Base-by-base conservation (phyloP, 2,888 invertebrate species). In the Prosapia bicincta region DNA sequence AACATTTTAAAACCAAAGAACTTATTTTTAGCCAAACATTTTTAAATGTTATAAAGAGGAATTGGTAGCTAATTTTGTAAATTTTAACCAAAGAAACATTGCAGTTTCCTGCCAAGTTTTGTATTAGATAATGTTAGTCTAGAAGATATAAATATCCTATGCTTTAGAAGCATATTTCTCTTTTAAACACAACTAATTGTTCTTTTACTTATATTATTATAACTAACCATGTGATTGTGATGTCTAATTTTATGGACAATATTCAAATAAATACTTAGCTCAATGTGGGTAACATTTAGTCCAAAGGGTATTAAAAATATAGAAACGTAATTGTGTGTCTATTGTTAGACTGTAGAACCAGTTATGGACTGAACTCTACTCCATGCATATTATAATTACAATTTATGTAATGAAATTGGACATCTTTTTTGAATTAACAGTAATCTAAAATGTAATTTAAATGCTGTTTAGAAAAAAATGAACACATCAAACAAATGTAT, bases 161-260 rank as follows among this genome's bases (percentile, higher is more conserved):
- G 26, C 30, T 66, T 72, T 28, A 30, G 38, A 38, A 38, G 38
- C 38, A 38, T 38, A 38, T 38, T 38, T 38, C 38, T 38, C 38
- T 38, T 38, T 38, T 38, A 6, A 38, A 38, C 38, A 38, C 38
- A 38, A 38, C 38, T 38, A 38, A 38, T 38, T 38, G 38, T 38
- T 38, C 38, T 38, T 38, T 38, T 38, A 38, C 13, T 38, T 15
- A 15, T 38, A 38, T 2, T 28, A 9, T 38, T 38, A 38, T 38
- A 38, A 38, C 9, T 38, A 38, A 38, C 38, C 38, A 38, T 38
- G 38, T 74, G 26, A 69, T 74, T 74, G 74, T 74, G 74, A 74
- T 74, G 74, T 74, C 74, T 74, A 74, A 74, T 68, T 74, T 43
- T 23, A 65, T 74, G 74, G 74, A 74, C 74, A 74, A 74, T 74